Base-by-base conservation (phyloP, 2,113 vertebrate genomes). In the Dicaeum eximium region DNA sequence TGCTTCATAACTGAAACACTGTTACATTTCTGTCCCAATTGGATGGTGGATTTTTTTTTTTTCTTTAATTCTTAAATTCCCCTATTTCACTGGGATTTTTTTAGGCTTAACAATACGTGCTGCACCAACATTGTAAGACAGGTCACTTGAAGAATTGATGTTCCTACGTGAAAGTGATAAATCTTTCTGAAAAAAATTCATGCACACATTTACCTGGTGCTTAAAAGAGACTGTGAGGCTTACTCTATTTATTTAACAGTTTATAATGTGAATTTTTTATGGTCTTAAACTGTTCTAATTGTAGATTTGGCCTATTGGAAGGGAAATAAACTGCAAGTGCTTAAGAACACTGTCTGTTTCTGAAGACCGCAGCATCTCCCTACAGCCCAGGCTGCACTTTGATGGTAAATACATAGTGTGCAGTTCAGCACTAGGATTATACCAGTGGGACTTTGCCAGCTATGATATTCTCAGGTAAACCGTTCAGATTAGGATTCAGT, bases 391-490 rank as follows among this genome's bases (percentile, higher is more conserved):
- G 62, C 98, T 99, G 92, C 99, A 99, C 97, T 99, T 99, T 54
- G 99, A 99, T 56, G 99, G 99, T 65, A 98, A 98, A 97, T 98
- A 99, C 96, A 99, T 99, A 33, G 98, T 99, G 61, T 99, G 99
- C 98, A 99, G 99, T 97, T 99, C 99, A 17, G 99, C 99, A 58
- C 98, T 99, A 20, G 99, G 99, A 61, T 97, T 99, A 33, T 99
- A 99, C 97, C 99, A 99, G 97, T 99, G 99, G 99, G 99, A 99
- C 96, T 99, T 99, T 79, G 98, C 99, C 97, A 99, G 99, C 97
- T 99, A 99, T 80, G 98, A 99, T 95, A 98, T 99, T 97, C 97
- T 99, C 98, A 99, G 99, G 99, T 99, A 98, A 93, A 79, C 18
- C 13, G 50, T 96, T 93, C 38, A 10, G 40, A 60, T 89, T 86